Evolutionary conservation across 30 jellyfish, hydroid and myxozoan genomes (phyloP).

Genomic region (Sanderia malayensis): DNA sequence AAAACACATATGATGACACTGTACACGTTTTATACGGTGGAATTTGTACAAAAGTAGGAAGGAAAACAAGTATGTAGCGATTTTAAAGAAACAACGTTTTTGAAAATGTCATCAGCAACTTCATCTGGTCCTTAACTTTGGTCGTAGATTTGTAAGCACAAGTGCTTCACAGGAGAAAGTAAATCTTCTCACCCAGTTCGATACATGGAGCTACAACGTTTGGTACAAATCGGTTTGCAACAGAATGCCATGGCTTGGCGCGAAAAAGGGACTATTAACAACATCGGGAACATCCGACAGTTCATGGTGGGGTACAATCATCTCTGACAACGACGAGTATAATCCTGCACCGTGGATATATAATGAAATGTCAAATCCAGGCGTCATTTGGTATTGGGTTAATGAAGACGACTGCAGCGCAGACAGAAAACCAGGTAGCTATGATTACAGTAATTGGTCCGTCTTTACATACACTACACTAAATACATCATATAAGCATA

Average conservation of each 20-base stretch:
- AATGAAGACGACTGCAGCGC: constrained; percentile 88
- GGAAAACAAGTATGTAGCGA: no score
- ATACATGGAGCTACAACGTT: constrained; percentile 50
- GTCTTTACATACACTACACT: no score
- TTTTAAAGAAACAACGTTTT: no score
- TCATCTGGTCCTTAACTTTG: no score
- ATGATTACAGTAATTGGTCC: no score
- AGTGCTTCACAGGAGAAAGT: constrained; percentile 37
- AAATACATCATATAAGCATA: no score
- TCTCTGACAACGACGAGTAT: constrained; percentile 56
- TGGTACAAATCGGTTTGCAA: constrained; percentile 37
- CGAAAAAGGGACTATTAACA: constrained; percentile 56
- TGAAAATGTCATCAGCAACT: no score
- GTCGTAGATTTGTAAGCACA: constrained; percentile 23
- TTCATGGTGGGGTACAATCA: constrained; percentile 72
- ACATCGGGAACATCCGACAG: constrained; percentile 52
- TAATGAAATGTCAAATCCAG: constrained; percentile 59
- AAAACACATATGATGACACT: no score
- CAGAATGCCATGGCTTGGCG: constrained; percentile 86
- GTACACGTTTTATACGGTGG: no score
- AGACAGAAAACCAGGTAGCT: no score
- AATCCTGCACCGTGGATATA: constrained; percentile 75
- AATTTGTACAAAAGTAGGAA: no score
- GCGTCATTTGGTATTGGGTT: constrained; percentile 90
- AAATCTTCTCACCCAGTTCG: constrained; percentile 49